Evolutionary conservation across 1,140 invertebrate genomes (phyloP).

Genomic region (Zophobas morio): DNA sequence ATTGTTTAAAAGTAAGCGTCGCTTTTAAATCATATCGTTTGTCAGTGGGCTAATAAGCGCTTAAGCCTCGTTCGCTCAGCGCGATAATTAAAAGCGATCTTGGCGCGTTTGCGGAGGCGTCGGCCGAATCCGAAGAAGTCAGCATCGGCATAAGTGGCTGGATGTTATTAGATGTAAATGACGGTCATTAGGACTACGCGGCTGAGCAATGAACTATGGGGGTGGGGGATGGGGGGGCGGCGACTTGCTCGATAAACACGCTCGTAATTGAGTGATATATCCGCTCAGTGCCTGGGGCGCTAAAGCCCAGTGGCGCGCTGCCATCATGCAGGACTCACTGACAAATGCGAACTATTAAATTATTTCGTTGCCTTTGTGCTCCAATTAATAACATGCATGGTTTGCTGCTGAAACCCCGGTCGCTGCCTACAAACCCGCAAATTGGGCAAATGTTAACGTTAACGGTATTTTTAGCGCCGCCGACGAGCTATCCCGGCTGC

Average conservation of each 20-base stretch:
- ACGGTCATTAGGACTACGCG: constrained; percentile 55
- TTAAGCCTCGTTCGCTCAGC: neutral
- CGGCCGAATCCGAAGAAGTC: neutral
- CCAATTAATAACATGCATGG: constrained; percentile 39
- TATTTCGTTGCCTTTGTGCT: constrained; percentile 42
- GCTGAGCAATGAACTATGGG: constrained; percentile 45
- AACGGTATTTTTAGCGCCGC: constrained; percentile 48
- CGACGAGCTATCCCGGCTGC: neutral
- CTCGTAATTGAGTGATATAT: constrained; percentile 61
- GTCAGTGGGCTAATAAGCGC: constrained; percentile 36
- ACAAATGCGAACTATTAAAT: constrained; percentile 43
- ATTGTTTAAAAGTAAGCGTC: constrained; percentile 39
- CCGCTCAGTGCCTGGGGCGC: constrained; percentile 49
- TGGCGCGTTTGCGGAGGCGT: constrained; percentile 1
- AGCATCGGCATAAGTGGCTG: constrained; percentile 49
- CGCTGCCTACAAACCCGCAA: constrained; percentile 12
- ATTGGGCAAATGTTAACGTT: constrained; percentile 45
- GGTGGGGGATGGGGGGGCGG: constrained; percentile 36
- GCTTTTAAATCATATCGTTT: constrained; percentile 43
- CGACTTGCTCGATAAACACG: constrained; percentile 59
- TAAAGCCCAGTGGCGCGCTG: constrained; percentile 41
- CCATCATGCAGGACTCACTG: constrained; percentile 45
- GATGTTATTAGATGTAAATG: constrained; percentile 59
- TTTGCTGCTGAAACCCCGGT: constrained; percentile 28
- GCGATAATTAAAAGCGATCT: constrained; percentile 37